Base-by-base conservation (phyloP, 2,113 vertebrate genomes). In the Pipra filicauda region DNA sequence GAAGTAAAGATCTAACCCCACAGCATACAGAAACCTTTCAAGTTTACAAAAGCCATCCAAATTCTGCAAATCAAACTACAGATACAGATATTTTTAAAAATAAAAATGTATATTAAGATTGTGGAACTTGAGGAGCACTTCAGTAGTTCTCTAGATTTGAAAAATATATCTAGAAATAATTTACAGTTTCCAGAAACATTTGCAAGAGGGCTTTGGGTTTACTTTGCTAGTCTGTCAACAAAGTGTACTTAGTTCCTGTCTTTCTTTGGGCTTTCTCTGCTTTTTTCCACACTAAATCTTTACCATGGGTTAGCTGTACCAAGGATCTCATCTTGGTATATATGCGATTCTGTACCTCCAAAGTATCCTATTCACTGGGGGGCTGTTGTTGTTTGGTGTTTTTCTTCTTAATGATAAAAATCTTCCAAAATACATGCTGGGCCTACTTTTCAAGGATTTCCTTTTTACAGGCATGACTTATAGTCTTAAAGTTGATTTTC, bases 381-480 rank as follows among this genome's bases (percentile, higher is more conserved):
- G 1, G 10, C 31, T 12, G 5, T 41, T 31, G 5, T 21, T 61
- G 15, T 51, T 62, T 31, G 14, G 9, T 0, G 48, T 66, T 20
- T 35, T 59, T 13, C 16, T 72, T 65, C 35, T n/a, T 61, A 64
- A 58, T 70, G 30, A 54, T 31, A 69, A 35, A 83, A 84, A 80
- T 19, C 7, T 69, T 41, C 37, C 15, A 65, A 35, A 80, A 80
- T 19, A 75, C 6, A 43, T 8, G 1, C 11, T 48, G 15, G 9
- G 5, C 8, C 27, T 65, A 12, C 52, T 71, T 89, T 74, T 44
- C 49, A 18, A 6, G 31, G 1, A 74, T 78, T 93, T 92, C 30
- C 18, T 14, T 74, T 81, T 71, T 82, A 44, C n/a, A 49, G 20
- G 44, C 27, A 35, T 73, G 33, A 74, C 46, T 72, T 81, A 3